Percentiles rank a stretch among this genome's conserved stretches.
Evolutionary conservation across 35 echinoderm and acorn worm genomes (phyloP).

Genomic region (Stichopus chloronotus): DNA sequence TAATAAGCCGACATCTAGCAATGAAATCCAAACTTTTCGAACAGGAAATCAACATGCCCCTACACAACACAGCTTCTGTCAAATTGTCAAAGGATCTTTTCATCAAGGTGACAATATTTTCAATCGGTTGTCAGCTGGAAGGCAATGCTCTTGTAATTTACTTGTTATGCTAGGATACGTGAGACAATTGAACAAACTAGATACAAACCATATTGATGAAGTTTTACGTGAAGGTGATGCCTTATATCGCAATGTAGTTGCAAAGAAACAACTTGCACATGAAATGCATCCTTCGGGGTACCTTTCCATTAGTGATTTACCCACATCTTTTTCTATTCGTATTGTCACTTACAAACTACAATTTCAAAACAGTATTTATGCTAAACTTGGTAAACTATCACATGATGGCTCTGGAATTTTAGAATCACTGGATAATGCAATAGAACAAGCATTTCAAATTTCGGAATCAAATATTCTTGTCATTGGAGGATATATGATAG

Average conservation of each 20-base stretch:
- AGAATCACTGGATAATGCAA: background rate
- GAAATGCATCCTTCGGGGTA: slow-evolving; percentile 5
- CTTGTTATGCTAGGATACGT: background rate
- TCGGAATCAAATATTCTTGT: background rate
- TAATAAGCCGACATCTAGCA: background rate
- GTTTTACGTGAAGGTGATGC: background rate
- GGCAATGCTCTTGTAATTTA: slow-evolving; percentile 52
- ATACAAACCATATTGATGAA: slow-evolving; percentile 24
- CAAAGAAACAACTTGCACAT: background rate
- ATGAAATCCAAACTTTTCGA: background rate
- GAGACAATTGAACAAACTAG: background rate
- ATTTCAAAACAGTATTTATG: slow-evolving; percentile 19
- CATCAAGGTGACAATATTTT: slow-evolving; percentile 31
- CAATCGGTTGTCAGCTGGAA: background rate
- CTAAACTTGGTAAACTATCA: background rate
- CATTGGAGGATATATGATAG: slow-evolving; percentile 26
- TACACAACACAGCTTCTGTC: background rate
- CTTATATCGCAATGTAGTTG: background rate
- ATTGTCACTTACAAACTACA: background rate
- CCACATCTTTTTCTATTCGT: background rate
- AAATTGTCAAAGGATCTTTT: slow-evolving; percentile 16
- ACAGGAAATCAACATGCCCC: background rate
- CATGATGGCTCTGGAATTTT: background rate
- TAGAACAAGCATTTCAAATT: slow-evolving; percentile 35
- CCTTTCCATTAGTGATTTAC: slow-evolving; percentile 26